Evolutionary conservation across 1,140 invertebrate genomes (phyloP), one percentile per base, ranked within the genome.

Genomic region (Littorina saxatilis): DNA sequence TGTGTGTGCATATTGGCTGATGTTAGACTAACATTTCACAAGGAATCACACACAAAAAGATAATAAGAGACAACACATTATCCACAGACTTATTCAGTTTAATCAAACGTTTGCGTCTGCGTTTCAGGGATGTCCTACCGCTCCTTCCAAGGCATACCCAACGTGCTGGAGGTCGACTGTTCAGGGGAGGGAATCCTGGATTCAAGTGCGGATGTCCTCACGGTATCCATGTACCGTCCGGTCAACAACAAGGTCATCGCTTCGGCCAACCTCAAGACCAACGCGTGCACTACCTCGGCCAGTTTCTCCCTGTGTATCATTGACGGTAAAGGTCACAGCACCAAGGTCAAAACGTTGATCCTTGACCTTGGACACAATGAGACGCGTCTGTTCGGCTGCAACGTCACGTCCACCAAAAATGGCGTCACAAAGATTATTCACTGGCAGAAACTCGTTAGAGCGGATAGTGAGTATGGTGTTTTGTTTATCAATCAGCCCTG

Each of bases 91-190:
- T n/a, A n/a, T n/a, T n/a, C n/a, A n/a, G n/a, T n/a, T n/a, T n/a
- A n/a, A n/a, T n/a, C n/a, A n/a, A n/a, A n/a, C n/a, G n/a, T n/a
- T n/a, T n/a, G n/a, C n/a, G n/a, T n/a, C n/a, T n/a, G n/a, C n/a
- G 50, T 58, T 78, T 13, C 55, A 78, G 76, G 55, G 29, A 39
- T 78, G 76, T 0, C 35, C 23, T 61, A 58, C 23, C 76, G 55
- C 3, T 58, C 37, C 37, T 78, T 78, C 58, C 76, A 63, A 63
- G 76, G 76, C 20, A 40, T 78, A 7, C 50, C 13, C 55, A 78
- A 63, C 76, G 43, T 78, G 35, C 43, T 78, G 35, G 76, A 78
- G 76, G 76, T 78, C 32, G 76, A 78, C 29, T 78, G 76, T 37
- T 78, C 76, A 5, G 58, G 76, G 2, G n/a, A 63, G 0, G 58